These are phyloP conservation scores for Rhinella marina DNA, from an alignment of 2,797 vertebrate species.

Conservation along the genomic window DNA sequence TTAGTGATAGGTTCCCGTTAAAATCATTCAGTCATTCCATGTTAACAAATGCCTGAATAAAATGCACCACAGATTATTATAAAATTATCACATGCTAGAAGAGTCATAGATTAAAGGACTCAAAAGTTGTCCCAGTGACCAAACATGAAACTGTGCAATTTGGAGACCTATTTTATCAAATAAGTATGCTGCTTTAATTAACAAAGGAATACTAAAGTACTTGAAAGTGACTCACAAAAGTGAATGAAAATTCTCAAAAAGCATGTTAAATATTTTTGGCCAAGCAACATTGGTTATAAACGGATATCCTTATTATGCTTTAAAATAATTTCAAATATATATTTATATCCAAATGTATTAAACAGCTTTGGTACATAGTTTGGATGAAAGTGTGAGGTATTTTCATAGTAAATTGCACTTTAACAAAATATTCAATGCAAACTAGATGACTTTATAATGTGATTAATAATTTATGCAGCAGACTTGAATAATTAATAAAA, in stretches of 20 bases:
- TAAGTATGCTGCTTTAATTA: background rate
- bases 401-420: constrained; percentile 42
- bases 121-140: background rate
- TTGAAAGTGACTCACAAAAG: background rate
- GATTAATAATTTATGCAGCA: constrained; percentile 52
- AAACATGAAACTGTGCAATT: background rate
- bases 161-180: background rate
- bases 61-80: background rate
- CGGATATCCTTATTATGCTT: background rate
- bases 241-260: background rate
- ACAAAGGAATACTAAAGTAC: background rate
- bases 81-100: background rate
- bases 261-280: background rate
- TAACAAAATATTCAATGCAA: constrained; percentile 51
- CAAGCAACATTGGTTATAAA: background rate
- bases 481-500: constrained; percentile 55
- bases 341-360: background rate
- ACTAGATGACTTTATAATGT: constrained; percentile 42
- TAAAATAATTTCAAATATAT: background rate
- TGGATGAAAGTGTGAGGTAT: constrained; percentile 26
- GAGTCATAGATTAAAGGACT: background rate
- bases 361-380: background rate
- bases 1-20: constrained; percentile 6
- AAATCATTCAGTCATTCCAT: background rate
- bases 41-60: background rate